Evolutionary conservation across 1,140 invertebrate species (phyloP), one percentile per base, ranked within the genome.

Genomic region (Papilio helenus): DNA sequence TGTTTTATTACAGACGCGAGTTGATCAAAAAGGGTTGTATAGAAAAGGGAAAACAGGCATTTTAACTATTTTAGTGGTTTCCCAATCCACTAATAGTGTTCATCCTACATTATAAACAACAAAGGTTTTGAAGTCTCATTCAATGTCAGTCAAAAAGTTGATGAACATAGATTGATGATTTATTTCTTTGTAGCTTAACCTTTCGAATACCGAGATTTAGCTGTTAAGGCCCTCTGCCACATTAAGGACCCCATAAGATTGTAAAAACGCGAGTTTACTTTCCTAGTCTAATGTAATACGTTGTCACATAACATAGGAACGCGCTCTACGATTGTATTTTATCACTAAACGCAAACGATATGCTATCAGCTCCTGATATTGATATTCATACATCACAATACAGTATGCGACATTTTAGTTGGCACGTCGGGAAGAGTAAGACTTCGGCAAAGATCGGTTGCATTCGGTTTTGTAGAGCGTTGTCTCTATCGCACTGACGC

Each of bases 331-430:
- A 61, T 77, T 77, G 26, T 58, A 20, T 42, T 10, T 77, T 77
- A 77, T 77, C 76, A 58, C 46, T 26, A 76, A 58, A 58, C 23
- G 23, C 18, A 23, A 23, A 65, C 39, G 76, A 77, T 77, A 77
- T 65, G 76, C 34, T 77, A 77, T 77, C 76, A 77, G 39, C 34
- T 61, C 23, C 20, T 77, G 76, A 77, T 77, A 77, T 44, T 58
- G 58, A 77, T 77, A 61, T 77, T 77, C 20, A 68, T 77, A 77
- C 76, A 76, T 76, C 73, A 77, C 76, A 77, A 65, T 46, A 55
- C 51, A 55, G 51, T 55, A 55, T 1, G 51, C 51, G 8, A 55
- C 51, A 55, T 55, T 55, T 55, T 10, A n/a, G 51, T 55, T 55
- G 51, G 51, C n/a, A 20, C 51, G n/a, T 8, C 18, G n/a, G n/a